A percentile compares a stretch with the other conserved stretches of the same genome.
Conservation (phyloP, 2,797 vertebrate species). For the Pipistrellus kuhlii region DNA sequence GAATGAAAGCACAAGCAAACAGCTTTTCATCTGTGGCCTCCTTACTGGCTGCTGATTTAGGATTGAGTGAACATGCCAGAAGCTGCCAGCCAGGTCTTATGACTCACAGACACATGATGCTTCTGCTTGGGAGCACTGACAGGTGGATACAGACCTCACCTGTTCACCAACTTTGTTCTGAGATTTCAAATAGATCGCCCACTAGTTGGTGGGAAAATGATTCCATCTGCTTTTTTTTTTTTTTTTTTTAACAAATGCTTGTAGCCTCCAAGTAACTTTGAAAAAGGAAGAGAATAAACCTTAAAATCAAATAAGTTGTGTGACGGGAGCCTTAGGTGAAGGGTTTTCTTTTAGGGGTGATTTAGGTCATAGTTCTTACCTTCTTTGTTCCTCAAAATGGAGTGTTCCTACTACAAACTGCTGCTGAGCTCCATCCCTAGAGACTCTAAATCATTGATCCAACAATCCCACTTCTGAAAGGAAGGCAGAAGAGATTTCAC, state of each 20-base stretch:
- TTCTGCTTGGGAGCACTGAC: neutral
- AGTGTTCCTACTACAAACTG: neutral
- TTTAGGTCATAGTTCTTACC: neutral
- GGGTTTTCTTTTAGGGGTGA: neutral
- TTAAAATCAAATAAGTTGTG: neutral
- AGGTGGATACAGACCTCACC: neutral
- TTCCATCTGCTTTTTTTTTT: neutral
- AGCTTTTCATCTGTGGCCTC: neutral
- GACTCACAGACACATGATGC: slow-evolving; percentile 15
- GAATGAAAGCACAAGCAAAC: neutral
- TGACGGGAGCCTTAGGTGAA: neutral
- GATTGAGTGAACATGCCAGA: neutral
- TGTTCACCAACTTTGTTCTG: neutral
- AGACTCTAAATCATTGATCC: neutral
- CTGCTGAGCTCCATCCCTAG: no score
- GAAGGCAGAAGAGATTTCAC: neutral
- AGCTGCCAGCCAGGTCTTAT: neutral
- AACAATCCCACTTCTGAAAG: neutral
- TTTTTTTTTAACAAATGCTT: neutral
- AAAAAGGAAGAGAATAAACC: neutral
- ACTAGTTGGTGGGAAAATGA: neutral
- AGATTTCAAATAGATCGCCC: neutral
- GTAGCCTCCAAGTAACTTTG: neutral
- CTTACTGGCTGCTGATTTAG: neutral
- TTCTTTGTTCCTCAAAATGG: neutral